Base-by-base conservation (phyloP, 1,140 invertebrate genomes). In the Charaxes varanes region DNA sequence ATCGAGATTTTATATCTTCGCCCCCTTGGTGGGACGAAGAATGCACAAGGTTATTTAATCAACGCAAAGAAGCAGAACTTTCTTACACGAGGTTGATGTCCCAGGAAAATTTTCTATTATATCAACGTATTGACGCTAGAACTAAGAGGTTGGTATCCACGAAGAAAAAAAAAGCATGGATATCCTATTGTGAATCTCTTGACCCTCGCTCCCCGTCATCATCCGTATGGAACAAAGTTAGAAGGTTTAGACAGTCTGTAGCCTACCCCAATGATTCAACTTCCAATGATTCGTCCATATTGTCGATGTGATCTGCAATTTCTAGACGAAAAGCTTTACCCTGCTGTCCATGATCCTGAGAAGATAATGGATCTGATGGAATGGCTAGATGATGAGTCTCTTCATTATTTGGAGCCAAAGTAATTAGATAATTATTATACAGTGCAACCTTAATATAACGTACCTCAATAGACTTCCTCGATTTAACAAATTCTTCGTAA, bases 291-390 rank as follows among this genome's bases (percentile, higher is more conserved):
- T 6, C 21, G 0, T 31, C 18, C 93, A 0, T 96, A 93, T 57
- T 93, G 91, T 46, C 92, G 94, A 52, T 94, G 92, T 57, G 87
- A 92, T 19, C 84, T 90, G 42, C 69, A 81, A 0, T 84, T 88
- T 0, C 74, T 94, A 12, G 90, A 93, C 51, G 92, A 94, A 67
- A 86, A 85, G 14, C 58, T 87, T 5, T 93, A 93, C 60, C 74
- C 84, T 1, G 85, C 93, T 0, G 86, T 88, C 2, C 87, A 94
- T 35, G 86, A 93, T 40, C 94, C 96, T 0, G 87, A 90, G 49
- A 90, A 79, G 50, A 79, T 90, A 11, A 90, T 97, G 19, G 88
- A 94, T 38, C 86, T 94, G 38, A 85, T 93, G 0, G 87, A 93
- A 37, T 93, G 92, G 84, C 91, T 95, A 88, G 88, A 92, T 18